Conservation (phyloP, 2,797 vertebrate genomes). For the Chelidonichthys spinosus region DNA sequence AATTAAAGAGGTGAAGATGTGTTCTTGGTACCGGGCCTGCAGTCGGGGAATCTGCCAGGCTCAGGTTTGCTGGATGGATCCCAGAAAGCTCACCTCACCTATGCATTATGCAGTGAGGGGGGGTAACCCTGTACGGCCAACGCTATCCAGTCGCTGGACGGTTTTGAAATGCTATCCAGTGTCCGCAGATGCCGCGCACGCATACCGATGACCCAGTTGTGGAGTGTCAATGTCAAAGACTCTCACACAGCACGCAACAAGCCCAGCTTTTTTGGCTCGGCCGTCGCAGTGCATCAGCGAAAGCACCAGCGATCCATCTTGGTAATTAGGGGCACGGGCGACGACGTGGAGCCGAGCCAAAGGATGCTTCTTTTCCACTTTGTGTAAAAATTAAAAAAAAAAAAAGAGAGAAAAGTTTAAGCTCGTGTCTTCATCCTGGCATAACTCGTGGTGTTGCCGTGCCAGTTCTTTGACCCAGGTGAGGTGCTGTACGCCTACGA, state of each 20-base stretch:
- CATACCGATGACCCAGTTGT: conserved; percentile 59
- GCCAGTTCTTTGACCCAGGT: conserved; percentile 93
- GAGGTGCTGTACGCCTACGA: conserved; percentile 94
- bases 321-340: conserved; percentile 45
- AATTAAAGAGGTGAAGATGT: conserved; percentile 49
- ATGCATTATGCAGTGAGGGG: conserved; percentile 78
- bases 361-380: conserved; percentile 11
- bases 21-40: conserved; percentile 35
- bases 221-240: conserved; percentile 64
- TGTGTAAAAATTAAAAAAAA: conserved; percentile 20
- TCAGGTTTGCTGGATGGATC: conserved; percentile 37
- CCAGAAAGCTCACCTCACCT: conserved; percentile 34
- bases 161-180: conserved; percentile 66
- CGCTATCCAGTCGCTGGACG: conserved; percentile 58
- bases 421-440: conserved; percentile 5
- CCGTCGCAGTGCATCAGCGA: conserved; percentile 36
- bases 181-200: conserved; percentile 27
- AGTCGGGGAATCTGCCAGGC: conserved; percentile 29
- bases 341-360: conserved; percentile 19
- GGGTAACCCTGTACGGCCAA: conserved; percentile 69
- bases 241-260: conserved; percentile 25
- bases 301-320: conserved; percentile 50
- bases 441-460: conserved; percentile 24
- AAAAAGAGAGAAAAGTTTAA: not conserved
- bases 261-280: conserved; percentile 40